Evolutionary conservation across 2,113 vertebrate species (phyloP), one percentile per base, ranked within the genome.

Genomic region (Stictonetta naevosa): DNA sequence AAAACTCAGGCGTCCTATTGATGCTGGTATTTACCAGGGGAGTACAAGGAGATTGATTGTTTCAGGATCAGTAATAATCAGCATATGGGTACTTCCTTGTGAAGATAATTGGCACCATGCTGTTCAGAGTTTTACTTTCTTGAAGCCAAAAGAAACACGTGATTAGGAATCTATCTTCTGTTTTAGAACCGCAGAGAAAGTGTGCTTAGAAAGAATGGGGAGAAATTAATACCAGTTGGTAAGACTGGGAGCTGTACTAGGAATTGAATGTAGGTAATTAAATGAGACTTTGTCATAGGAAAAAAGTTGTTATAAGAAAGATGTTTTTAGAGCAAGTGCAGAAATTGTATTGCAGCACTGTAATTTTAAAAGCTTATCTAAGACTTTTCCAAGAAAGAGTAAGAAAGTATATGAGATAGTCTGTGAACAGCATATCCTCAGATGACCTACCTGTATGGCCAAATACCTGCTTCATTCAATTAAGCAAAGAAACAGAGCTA

Each of bases 1-100:
- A 96, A 95, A 95, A 88, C 86, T 86, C 90, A 81, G 83, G 26
- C 68, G 34, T 93, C 76, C 67, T 92, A 71, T 83, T 84, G 88
- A 93, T 92, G 96, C 83, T 74, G 77, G 23, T 96, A 93, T 96
- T 98, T 91, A 96, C 36, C 73, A 91, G 69, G 58, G 59, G 92
- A 96, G 85, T 94, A 94, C 81, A 90, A 95, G 91, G 59, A 95
- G 85, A 94, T 90, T 86, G 93, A 74, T 92, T 94, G 89, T 93
- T 96, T 96, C 82, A 73, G 93, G 71, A 96, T 95, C 88, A 73
- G 67, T 88, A 72, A 59, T 95, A 92, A 97, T 96, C 94, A 88
- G 66, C 77, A 92, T 64, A 84, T 17, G 82, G 68, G 77, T 67
- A 83, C 77, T 60, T 95, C 77, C 79, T 90, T 94, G 79, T 81